These are phyloP conservation scores for Leucozona laternaria DNA, from an alignment of 2,888 invertebrate genomes.

Conservation along the genomic window DNA sequence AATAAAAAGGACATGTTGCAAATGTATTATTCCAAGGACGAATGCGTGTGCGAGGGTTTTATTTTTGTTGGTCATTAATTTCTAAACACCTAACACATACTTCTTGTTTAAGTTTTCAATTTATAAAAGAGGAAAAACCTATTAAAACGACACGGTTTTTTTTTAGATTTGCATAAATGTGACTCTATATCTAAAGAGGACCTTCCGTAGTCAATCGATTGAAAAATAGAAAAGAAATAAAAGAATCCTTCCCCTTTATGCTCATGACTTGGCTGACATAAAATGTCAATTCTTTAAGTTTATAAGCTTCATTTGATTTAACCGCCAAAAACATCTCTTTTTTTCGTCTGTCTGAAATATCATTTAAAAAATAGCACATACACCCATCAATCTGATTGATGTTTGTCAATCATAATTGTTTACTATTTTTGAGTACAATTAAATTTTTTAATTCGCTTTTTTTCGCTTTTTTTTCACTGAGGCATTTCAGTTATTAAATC, in stretches of 20 bases:
- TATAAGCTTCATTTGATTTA: no score
- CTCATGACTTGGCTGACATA: background rate
- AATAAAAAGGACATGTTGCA: slow-evolving; percentile 55
- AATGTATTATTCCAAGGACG: background rate
- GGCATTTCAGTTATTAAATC: background rate
- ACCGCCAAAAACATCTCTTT: no score
- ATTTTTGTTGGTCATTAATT: slow-evolving; percentile 23
- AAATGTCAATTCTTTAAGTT: background rate
- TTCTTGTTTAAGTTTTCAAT: slow-evolving; percentile 15
- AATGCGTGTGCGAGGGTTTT: background rate
- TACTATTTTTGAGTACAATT: background rate
- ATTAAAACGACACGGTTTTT: slow-evolving; percentile 11
- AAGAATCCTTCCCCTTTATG: background rate
- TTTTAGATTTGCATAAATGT: slow-evolving; percentile 10
- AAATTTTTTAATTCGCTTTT: no score
- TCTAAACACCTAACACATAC: slow-evolving; percentile 16
- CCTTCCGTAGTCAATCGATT: background rate
- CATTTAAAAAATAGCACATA: no score
- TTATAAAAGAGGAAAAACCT: background rate
- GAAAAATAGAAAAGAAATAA: background rate
- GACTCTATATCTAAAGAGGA: background rate
- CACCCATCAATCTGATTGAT: background rate
- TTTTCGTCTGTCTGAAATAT: no score
- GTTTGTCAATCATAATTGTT: background rate
- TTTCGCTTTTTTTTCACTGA: background rate